phyloP scores from a whole-genome alignment of 2,797 vertebrate genomes.

The Anguilla pacifica region DNA sequence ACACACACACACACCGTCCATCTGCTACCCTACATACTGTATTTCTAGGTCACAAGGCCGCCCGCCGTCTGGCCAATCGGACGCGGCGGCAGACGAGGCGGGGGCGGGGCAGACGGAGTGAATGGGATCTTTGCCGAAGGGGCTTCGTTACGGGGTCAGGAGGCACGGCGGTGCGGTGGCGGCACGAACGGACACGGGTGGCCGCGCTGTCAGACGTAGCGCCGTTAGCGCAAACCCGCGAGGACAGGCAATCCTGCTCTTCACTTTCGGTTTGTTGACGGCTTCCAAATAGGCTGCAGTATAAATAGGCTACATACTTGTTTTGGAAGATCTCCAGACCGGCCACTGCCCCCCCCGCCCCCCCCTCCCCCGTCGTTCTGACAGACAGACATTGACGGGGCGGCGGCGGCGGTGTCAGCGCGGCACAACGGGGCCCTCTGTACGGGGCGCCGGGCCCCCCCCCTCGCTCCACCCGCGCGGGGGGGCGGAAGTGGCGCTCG shows the following conservation, averaged over 20 bases:
- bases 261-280: not conserved
- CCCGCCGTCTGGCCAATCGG: constrained; percentile 28
- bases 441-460: not conserved
- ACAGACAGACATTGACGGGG: constrained; percentile 4
- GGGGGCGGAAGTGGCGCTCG: not conserved
- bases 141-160: not conserved
- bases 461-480: constrained; percentile 47
- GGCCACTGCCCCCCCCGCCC: constrained; percentile 22
- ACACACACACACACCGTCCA: too few relatives aligned
- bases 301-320: constrained; percentile 15
- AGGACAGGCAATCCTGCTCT: constrained; percentile 52
- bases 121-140: not conserved
- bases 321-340: constrained; percentile 12
- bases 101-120: not conserved
- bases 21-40: constrained; percentile 40
- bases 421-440: not conserved
- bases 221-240: constrained; percentile 59
- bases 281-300: not conserved
- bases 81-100: not conserved
- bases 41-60: not conserved
- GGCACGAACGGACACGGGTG: not conserved
- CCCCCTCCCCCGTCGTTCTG: constrained; percentile 20
- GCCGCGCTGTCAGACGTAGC: constrained; percentile 48
- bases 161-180: not conserved
- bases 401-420: not conserved